phyloP scores from a whole-genome alignment of 1,140 invertebrate genomes.

The Apocrypta bakeri region DNA sequence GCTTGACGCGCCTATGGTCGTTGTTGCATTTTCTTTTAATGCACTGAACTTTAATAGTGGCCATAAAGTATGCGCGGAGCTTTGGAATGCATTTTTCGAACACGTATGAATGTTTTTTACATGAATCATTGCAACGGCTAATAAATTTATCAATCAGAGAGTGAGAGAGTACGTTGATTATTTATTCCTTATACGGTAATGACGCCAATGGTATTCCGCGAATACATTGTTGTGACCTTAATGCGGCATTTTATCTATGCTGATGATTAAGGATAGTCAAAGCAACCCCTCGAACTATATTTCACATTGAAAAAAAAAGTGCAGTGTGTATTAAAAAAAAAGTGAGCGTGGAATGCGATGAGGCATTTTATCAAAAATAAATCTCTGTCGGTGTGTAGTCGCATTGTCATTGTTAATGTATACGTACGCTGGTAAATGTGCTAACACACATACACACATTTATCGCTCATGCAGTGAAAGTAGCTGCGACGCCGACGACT shows the following conservation, averaged over 20 bases:
- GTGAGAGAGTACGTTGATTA: not conserved
- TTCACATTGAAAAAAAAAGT: no score
- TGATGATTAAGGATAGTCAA: no score
- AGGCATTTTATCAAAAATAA: slow-evolving; percentile 39
- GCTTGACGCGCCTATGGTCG: not conserved
- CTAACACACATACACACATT: slow-evolving; percentile 3
- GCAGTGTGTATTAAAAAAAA: no score
- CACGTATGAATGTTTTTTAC: not conserved
- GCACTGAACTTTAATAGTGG: not conserved
- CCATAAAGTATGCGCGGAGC: not conserved
- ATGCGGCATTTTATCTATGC: not conserved
- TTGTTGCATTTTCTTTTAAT: not conserved
- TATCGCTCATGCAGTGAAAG: slow-evolving; percentile 49
- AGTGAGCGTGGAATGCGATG: not conserved
- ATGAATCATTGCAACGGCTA: not conserved
- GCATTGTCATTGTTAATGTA: slow-evolving; percentile 42
- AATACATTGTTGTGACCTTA: not conserved
- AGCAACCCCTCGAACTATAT: no score
- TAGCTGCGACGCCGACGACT: slow-evolving; percentile 3
- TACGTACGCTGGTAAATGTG: not conserved
- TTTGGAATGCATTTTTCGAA: not conserved
- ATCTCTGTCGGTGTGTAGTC: slow-evolving; percentile 21
- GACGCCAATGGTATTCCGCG: not conserved
- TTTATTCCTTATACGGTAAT: not conserved
- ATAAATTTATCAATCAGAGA: not conserved